A percentile compares a stretch with the other conserved stretches of the same genome.
Conservation (phyloP, 2,113 vertebrate species). For the Mormyrus lacerda region DNA sequence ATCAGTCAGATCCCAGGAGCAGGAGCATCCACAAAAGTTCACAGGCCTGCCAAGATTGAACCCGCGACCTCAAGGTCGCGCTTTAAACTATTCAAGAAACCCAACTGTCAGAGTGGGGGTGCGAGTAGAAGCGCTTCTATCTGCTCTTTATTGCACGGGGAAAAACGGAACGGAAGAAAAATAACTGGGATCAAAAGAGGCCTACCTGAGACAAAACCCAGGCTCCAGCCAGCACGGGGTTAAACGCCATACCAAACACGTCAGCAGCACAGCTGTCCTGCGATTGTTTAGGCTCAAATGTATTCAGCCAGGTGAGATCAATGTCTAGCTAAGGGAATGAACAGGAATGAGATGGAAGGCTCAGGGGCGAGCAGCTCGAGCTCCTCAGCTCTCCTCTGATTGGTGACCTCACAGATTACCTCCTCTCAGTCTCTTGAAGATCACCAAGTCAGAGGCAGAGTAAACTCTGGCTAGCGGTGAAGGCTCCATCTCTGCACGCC, state of each 20-base stretch:
- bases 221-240: constrained; percentile 5
- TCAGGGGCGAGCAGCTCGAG: constrained; percentile 28
- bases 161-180: neutral
- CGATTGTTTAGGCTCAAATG: constrained; percentile 37
- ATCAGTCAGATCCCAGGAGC: neutral
- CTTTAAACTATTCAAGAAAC: neutral
- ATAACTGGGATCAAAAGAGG: constrained; percentile 40
- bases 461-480: constrained; percentile 52
- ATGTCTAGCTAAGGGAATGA: constrained; percentile 21
- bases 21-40: neutral
- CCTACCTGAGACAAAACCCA: constrained; percentile 39
- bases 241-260: constrained; percentile 33
- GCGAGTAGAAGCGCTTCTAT: neutral
- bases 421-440: constrained; percentile 52
- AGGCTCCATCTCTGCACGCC: constrained; percentile 54
- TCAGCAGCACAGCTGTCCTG: constrained; percentile 36
- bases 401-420: constrained; percentile 66
- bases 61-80: neutral
- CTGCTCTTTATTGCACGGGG: neutral
- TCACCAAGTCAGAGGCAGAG: constrained; percentile 50
- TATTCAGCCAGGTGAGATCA: constrained; percentile 24
- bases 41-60: neutral
- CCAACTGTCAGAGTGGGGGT: neutral
- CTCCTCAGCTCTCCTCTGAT: constrained; percentile 50
- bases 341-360: constrained; percentile 17